Conservation (phyloP, 2,888 invertebrate species). For the Oscheius myriophilus region DNA sequence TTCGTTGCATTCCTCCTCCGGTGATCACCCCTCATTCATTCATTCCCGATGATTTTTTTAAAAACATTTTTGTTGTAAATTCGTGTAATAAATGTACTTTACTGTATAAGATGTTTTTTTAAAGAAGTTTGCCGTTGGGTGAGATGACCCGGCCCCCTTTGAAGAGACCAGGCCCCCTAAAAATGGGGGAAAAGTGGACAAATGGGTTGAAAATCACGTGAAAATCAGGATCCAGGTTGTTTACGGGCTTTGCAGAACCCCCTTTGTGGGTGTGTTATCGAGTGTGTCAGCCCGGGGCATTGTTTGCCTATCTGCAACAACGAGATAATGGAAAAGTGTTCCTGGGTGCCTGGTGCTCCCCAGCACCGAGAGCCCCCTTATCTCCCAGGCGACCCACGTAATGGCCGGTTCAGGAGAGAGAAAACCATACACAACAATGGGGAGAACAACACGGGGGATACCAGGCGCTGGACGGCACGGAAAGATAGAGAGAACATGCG, state of each 20-base stretch:
- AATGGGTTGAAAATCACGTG: not conserved
- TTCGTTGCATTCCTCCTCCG: not conserved
- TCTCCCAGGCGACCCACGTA: constrained; percentile 20
- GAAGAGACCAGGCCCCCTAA: not conserved
- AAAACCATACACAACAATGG: constrained; percentile 8
- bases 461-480: constrained; percentile 40
- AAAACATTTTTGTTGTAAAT: no score
- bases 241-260: not conserved
- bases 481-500: not conserved
- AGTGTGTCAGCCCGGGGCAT: constrained; percentile 13
- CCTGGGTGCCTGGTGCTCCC: constrained; percentile 24
- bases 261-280: constrained; percentile 4
- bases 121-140: no score
- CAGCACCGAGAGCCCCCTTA: constrained; percentile 5
- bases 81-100: no score
- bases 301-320: constrained; percentile 20
- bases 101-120: no score
- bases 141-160: no score
- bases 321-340: constrained; percentile 6
- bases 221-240: not conserved
- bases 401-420: constrained; percentile 14
- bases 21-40: not conserved
- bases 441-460: constrained; percentile 25
- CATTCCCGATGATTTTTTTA: no score
- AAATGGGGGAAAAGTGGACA: not conserved